Percentiles rank a stretch among this genome's conserved stretches.
Evolutionary conservation across 2,113 vertebrate species (phyloP).

Genomic region (Peucedramus taeniatus): DNA sequence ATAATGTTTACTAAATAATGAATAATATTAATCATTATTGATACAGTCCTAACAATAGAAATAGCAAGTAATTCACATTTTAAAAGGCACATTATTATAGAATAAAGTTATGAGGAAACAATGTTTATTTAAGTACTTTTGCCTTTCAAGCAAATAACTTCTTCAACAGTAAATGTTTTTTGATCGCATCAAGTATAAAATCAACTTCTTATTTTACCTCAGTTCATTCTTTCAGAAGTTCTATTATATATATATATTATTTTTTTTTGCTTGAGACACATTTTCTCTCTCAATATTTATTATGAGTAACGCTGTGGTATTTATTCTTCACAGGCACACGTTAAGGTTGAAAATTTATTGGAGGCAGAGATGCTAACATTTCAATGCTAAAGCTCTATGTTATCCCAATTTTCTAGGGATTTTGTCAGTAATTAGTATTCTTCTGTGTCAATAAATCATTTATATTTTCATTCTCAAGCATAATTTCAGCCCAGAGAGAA

Average conservation of each 20-base stretch:
- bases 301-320: neutral
- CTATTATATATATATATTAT: neutral
- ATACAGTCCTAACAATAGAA: neutral
- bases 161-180: neutral
- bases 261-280: neutral
- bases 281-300: neutral
- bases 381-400: neutral
- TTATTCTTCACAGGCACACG: neutral
- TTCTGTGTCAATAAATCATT: slow-evolving; percentile 6
- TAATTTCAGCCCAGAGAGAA: neutral
- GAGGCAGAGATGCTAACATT: neutral
- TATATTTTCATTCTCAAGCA: neutral
- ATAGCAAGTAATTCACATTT: neutral
- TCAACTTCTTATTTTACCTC: neutral
- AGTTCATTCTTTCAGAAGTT: neutral
- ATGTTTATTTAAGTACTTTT: neutral
- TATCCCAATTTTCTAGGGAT: neutral
- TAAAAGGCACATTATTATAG: neutral
- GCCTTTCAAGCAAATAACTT: neutral
- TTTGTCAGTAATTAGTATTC: slow-evolving; percentile 20
- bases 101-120: neutral
- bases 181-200: neutral
- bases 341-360: neutral
- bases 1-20: neutral
- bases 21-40: neutral